These are phyloP conservation scores for Caradrina clavipalpis DNA, from an alignment of 2,888 invertebrate species.

Conservation along the genomic window DNA sequence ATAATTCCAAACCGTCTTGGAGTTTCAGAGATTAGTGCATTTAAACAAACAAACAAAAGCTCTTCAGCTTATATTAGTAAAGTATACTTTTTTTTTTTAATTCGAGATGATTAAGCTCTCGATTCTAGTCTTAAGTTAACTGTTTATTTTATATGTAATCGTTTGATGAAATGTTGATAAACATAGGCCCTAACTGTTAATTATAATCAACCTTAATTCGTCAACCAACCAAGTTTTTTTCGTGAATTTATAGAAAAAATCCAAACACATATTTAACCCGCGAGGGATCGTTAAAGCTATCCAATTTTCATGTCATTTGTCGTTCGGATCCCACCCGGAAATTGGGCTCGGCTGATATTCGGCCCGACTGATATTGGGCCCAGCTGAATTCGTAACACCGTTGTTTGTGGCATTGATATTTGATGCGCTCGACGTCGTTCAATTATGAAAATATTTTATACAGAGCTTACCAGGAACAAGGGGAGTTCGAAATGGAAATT, in stretches of 20 bases:
- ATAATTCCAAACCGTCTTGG: too few relatives aligned
- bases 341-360: slow-evolving; percentile 33
- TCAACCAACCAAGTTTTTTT: neutral
- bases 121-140: too few relatives aligned
- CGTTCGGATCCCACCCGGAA: slow-evolving; percentile 26
- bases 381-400: slow-evolving; percentile 32
- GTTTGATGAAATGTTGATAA: too few relatives aligned
- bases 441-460: slow-evolving; percentile 38
- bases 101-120: too few relatives aligned
- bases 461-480: neutral
- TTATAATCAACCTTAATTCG: too few relatives aligned
- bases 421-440: slow-evolving; percentile 25
- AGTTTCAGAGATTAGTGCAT: too few relatives aligned
- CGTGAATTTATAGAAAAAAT: neutral
- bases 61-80: too few relatives aligned
- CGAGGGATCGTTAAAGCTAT: slow-evolving; percentile 29
- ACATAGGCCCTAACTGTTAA: too few relatives aligned
- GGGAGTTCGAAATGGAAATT: neutral
- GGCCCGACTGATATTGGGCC: slow-evolving; percentile 27
- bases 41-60: too few relatives aligned
- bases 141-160: too few relatives aligned
- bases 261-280: neutral
- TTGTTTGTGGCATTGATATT: slow-evolving; percentile 35
- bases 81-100: too few relatives aligned
- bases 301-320: slow-evolving; percentile 47